Percentiles rank a stretch among this genome's conserved stretches.
These are phyloP conservation scores for Helicoverpa assulta DNA, from an alignment of 2,888 invertebrate species.

Conservation along the genomic window DNA sequence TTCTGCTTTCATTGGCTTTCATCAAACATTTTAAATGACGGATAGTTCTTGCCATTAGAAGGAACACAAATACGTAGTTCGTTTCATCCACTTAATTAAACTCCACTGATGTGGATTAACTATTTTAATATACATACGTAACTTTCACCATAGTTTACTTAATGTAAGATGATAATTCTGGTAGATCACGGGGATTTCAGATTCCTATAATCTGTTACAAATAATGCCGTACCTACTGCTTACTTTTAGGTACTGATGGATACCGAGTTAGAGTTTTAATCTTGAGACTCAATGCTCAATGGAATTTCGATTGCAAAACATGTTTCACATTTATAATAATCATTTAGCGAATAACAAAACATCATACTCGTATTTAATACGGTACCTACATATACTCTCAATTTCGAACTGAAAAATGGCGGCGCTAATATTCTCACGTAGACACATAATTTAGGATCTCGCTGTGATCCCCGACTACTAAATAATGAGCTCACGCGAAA, in stretches of 20 bases:
- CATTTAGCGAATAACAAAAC: too few relatives aligned
- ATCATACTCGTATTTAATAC: too few relatives aligned
- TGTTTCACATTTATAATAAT: too few relatives aligned
- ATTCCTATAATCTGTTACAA: too few relatives aligned
- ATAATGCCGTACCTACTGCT: too few relatives aligned
- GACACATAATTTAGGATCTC: slow-evolving; percentile 20
- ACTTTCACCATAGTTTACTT: neutral
- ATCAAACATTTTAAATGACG: slow-evolving; percentile 44
- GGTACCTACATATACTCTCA: neutral
- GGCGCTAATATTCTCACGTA: slow-evolving; percentile 14
- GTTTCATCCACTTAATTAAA: slow-evolving; percentile 31
- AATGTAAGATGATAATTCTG: too few relatives aligned
- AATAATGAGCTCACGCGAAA: slow-evolving; percentile 35
- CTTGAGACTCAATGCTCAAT: too few relatives aligned
- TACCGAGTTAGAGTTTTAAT: too few relatives aligned
- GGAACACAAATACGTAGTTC: slow-evolving; percentile 18
- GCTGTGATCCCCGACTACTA: slow-evolving; percentile 22
- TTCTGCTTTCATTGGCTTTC: slow-evolving; percentile 54
- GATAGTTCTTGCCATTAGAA: slow-evolving; percentile 44
- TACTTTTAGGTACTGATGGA: too few relatives aligned
- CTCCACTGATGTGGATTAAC: slow-evolving; percentile 17
- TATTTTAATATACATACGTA: slow-evolving; percentile 16
- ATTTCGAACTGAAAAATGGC: slow-evolving; percentile 18
- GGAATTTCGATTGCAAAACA: too few relatives aligned
- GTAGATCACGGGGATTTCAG: too few relatives aligned